Conservation (phyloP, 2,113 vertebrate species). For the Meles meles region DNA sequence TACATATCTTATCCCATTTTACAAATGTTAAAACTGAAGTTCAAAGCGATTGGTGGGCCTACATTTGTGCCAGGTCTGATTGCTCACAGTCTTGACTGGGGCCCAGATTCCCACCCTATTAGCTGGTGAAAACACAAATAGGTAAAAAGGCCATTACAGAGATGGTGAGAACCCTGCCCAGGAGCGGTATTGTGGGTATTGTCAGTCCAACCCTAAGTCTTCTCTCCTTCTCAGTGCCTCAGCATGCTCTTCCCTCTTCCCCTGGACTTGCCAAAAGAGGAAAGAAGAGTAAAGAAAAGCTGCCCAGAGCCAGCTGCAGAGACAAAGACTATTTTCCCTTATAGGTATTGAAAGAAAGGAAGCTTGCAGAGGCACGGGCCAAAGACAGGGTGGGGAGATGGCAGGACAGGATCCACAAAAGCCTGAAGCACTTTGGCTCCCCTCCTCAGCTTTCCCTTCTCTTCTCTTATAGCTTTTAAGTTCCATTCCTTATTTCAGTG, state of each 20-base stretch:
- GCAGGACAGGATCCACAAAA: conserved; percentile 20
- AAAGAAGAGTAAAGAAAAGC: background rate
- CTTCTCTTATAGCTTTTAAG: conserved; percentile 5
- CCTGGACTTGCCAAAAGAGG: background rate
- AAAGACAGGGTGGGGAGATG: background rate
- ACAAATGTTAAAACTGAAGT: background rate
- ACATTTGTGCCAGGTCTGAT: background rate
- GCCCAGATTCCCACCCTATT: too few relatives aligned
- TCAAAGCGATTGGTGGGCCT: background rate
- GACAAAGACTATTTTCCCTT: background rate
- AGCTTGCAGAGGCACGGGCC: conserved; percentile 14
- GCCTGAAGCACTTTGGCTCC: conserved; percentile 48
- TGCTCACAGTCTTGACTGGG: background rate
- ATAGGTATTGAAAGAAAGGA: conserved; percentile 17
- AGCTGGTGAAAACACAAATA: background rate
- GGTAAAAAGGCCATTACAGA: too few relatives aligned
- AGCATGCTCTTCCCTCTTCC: too few relatives aligned
- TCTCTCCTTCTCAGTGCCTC: background rate
- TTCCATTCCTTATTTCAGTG: background rate
- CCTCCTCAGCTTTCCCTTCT: background rate
- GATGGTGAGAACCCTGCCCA: background rate
- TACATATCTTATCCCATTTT: background rate
- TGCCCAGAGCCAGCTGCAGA: background rate
- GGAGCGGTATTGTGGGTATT: background rate
- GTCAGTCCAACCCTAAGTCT: background rate